Percentiles rank a stretch among this genome's conserved stretches.
Conservation (phyloP, 1,140 invertebrate genomes). For the Venustaconcha ellipsiformis region DNA sequence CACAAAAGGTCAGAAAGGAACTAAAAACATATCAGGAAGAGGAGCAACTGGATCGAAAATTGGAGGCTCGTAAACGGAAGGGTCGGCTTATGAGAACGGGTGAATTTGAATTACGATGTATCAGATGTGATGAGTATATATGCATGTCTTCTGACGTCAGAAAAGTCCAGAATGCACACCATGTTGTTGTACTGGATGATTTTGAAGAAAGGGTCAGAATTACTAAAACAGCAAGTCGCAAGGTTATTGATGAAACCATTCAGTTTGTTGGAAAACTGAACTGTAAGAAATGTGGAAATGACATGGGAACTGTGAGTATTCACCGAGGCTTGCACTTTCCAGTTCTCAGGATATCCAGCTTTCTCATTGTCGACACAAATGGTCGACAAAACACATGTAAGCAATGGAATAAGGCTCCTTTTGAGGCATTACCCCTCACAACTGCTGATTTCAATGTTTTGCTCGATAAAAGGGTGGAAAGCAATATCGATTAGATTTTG, state of each 20-base stretch:
- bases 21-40: constrained; percentile 42
- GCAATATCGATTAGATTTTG: too few relatives aligned
- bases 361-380: constrained; percentile 33
- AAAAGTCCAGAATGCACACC: constrained; percentile 38
- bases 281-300: constrained; percentile 39
- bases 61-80: constrained; percentile 17
- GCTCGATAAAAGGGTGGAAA: neutral
- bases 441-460: constrained; percentile 17
- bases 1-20: constrained; percentile 14
- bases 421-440: constrained; percentile 10
- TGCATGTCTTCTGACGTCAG: constrained; percentile 36
- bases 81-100: constrained; percentile 18
- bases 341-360: constrained; percentile 38
- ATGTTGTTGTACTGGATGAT: constrained; percentile 31
- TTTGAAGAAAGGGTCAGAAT: constrained; percentile 23
- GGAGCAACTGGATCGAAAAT: constrained; percentile 31
- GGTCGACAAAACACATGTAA: constrained; percentile 16
- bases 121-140: constrained; percentile 38
- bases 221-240: constrained; percentile 1
- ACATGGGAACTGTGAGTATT: constrained; percentile 37
- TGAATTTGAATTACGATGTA: constrained; percentile 36
- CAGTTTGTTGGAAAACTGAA: constrained; percentile 39
- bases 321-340: constrained; percentile 33
- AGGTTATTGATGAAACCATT: constrained; percentile 15
- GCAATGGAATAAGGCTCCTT: constrained; percentile 28